These are phyloP conservation scores for Gymnocheta viridis DNA, from an alignment of 2,888 invertebrate genomes.

Conservation along the genomic window DNA sequence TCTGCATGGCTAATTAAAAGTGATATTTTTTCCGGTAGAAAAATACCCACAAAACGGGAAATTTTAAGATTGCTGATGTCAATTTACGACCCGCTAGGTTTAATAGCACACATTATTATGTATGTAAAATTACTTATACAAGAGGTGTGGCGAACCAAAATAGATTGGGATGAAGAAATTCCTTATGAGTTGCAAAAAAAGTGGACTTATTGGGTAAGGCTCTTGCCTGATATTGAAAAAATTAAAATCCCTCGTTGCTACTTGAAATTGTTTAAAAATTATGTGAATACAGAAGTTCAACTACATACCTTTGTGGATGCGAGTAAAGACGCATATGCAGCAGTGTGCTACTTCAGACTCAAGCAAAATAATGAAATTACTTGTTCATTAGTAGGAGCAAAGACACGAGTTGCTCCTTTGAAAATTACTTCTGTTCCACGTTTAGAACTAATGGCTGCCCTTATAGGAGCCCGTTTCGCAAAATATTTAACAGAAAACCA, in stretches of 20 bases:
- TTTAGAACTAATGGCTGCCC: not conserved
- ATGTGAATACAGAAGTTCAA: not conserved
- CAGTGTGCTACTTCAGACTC: not conserved
- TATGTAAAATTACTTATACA: slow-evolving; percentile 16
- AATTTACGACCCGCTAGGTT: slow-evolving; percentile 41
- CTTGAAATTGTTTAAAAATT: slow-evolving; percentile 3
- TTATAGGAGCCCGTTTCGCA: not conserved
- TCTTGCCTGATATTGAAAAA: slow-evolving; percentile 19
- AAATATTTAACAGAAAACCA: not conserved
- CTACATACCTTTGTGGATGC: slow-evolving; percentile 37
- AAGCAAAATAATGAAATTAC: too few species aligned
- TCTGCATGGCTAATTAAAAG: slow-evolving; percentile 2
- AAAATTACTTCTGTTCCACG: slow-evolving; percentile 5
- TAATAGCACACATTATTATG: slow-evolving; percentile 45
- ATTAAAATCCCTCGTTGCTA: slow-evolving; percentile 30
- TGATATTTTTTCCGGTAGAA: too few species aligned
- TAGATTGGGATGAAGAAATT: slow-evolving; percentile 28
- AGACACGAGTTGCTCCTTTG: not conserved
- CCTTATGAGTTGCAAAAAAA: not conserved
- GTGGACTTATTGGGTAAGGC: slow-evolving; percentile 33
- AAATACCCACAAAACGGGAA: slow-evolving; percentile 27
- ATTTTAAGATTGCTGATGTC: slow-evolving; percentile 18
- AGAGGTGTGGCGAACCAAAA: slow-evolving; percentile 20
- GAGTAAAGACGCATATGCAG: not conserved
- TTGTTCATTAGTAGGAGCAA: too few species aligned